phyloP scores from a whole-genome alignment of 2,888 invertebrate genomes.

The Emmelina monodactyla region DNA sequence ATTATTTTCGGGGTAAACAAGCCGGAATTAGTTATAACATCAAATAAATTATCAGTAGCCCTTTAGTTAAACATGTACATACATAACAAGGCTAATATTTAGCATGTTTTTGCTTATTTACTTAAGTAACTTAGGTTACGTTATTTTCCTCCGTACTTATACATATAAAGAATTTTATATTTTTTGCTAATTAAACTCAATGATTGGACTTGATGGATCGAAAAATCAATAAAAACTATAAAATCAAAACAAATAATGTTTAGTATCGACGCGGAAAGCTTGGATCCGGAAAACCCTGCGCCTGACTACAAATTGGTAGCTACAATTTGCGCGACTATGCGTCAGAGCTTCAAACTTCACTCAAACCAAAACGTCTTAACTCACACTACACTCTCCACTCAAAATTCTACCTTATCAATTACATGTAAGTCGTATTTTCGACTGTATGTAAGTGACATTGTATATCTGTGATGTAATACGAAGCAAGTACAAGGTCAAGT shows the following conservation, averaged over 20 bases:
- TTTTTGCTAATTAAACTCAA: no score
- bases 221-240: background rate
- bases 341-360: constrained; percentile 21
- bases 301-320: constrained; percentile 30
- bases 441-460: constrained; percentile 34
- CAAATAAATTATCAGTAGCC: no score
- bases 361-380: constrained; percentile 20
- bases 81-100: no score
- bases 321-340: constrained; percentile 33
- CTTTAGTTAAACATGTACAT: no score
- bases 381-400: no score
- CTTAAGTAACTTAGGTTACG: no score
- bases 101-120: no score
- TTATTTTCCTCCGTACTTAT: no score
- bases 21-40: no score
- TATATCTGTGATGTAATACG: constrained; percentile 57
- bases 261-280: background rate
- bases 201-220: background rate
- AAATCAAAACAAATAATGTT: background rate
- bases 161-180: no score
- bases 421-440: no score
- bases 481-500: constrained; percentile 56
- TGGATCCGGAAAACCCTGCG: constrained; percentile 50
- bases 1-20: no score
- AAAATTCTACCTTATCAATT: constrained; percentile 19